Evolutionary conservation across 2,797 vertebrate species (phyloP).

Genomic region (Acipenser oxyrinchus): DNA sequence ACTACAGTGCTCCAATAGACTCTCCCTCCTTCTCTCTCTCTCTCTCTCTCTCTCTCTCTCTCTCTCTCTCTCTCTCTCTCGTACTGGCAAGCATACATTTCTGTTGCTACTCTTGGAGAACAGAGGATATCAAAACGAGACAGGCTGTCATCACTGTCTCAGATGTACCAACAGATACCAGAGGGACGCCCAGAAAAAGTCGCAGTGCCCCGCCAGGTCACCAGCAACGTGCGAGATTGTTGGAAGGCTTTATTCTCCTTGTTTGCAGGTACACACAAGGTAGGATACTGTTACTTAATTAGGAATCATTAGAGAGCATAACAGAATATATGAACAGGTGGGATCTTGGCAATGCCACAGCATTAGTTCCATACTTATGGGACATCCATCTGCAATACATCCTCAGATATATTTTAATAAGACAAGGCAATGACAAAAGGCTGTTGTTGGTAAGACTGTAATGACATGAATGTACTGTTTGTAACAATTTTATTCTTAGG

Average conservation of each 20-base stretch:
- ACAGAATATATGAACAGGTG: too few relatives aligned
- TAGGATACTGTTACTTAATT: slow-evolving; percentile 30
- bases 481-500: too few relatives aligned
- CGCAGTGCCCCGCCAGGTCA: slow-evolving; percentile 20
- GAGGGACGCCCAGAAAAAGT: slow-evolving; percentile 12
- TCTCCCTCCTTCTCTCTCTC: slow-evolving; percentile 7
- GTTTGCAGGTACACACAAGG: slow-evolving; percentile 43
- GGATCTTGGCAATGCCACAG: too few relatives aligned
- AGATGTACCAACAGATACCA: slow-evolving; percentile 19
- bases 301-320: too few relatives aligned
- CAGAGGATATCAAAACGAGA: slow-evolving; percentile 42
- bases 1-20: background rate
- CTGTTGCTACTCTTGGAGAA: slow-evolving; percentile 52
- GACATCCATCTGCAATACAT: too few relatives aligned
- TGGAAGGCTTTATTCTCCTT: slow-evolving; percentile 28
- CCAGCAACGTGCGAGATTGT: slow-evolving; percentile 27
- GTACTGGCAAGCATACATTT: slow-evolving; percentile 36
- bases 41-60: background rate
- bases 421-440: too few relatives aligned
- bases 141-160: slow-evolving; percentile 22
- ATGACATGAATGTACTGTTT: too few relatives aligned
- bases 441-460: too few relatives aligned
- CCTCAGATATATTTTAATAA: too few relatives aligned
- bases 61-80: background rate
- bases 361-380: too few relatives aligned